Conservation (phyloP, 2,888 invertebrate species). For the Mamestra brassicae region DNA sequence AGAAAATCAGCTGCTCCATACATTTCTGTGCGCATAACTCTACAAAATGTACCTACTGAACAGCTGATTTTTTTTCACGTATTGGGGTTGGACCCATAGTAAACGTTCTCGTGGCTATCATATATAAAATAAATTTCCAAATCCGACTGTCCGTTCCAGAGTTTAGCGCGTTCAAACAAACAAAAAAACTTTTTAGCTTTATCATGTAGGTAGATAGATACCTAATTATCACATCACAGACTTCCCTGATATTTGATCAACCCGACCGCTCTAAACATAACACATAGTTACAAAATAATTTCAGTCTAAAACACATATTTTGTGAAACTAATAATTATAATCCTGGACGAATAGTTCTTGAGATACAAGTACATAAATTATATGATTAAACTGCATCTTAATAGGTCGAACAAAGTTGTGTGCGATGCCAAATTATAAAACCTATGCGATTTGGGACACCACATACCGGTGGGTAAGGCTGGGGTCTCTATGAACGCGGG, state of each 20-base stretch:
- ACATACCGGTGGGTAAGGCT: constrained; percentile 45
- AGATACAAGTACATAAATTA: constrained; percentile 45
- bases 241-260: constrained; percentile 9
- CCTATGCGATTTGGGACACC: constrained; percentile 57
- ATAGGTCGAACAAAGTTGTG: constrained; percentile 61
- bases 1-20: no score
- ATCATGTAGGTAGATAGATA: neutral
- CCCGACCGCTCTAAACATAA: neutral
- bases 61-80: no score
- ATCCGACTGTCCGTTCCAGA: no score
- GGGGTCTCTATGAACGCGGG: constrained; percentile 31
- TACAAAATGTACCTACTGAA: no score
- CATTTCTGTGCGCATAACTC: no score
- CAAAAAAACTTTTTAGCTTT: no score
- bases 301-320: constrained; percentile 34
- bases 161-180: no score
- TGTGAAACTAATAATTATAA: constrained; percentile 47
- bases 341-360: constrained; percentile 31
- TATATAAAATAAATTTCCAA: no score
- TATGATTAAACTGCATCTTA: constrained; percentile 64
- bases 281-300: constrained; percentile 40
- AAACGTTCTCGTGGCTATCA: no score
- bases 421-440: constrained; percentile 67
- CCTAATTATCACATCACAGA: neutral
- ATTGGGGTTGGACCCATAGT: no score